phyloP scores from a whole-genome alignment of 2,888 invertebrate species.

The Ctena decussata region DNA sequence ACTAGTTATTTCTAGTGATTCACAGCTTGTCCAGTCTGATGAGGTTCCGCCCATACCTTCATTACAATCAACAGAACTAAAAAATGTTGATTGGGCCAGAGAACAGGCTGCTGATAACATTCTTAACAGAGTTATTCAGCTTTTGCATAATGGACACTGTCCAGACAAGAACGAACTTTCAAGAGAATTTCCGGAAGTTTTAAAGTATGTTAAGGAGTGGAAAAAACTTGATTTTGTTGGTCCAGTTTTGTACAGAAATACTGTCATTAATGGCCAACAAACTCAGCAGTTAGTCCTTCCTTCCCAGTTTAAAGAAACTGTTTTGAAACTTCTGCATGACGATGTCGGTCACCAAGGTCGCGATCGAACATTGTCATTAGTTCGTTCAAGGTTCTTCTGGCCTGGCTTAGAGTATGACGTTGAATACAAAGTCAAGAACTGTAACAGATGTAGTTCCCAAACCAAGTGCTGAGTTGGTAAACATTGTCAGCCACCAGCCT shows the following conservation, averaged over 20 bases:
- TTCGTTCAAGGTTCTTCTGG: slow-evolving; percentile 3
- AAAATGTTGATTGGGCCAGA: background rate
- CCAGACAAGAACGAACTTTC: background rate
- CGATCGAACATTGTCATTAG: background rate
- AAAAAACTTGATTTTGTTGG: background rate
- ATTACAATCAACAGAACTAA: background rate
- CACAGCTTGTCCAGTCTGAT: background rate
- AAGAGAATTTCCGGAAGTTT: background rate
- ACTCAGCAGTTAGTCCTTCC: background rate
- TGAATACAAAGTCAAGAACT: background rate
- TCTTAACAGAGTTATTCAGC: background rate
- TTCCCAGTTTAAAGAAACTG: background rate
- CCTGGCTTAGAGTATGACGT: slow-evolving; percentile 1
- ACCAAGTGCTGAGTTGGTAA: background rate
- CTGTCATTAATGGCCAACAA: background rate
- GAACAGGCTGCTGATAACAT: background rate
- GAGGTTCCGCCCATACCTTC: background rate
- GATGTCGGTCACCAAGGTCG: slow-evolving; percentile 17
- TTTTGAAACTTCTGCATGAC: background rate
- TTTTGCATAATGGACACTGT: background rate
- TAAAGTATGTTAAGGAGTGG: background rate
- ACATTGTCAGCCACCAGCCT: background rate
- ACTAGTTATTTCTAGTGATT: background rate
- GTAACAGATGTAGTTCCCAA: background rate
- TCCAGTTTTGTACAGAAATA: background rate